Base-by-base conservation (phyloP, 2,797 vertebrate genomes). In the Pangasius sanitwongsei region DNA sequence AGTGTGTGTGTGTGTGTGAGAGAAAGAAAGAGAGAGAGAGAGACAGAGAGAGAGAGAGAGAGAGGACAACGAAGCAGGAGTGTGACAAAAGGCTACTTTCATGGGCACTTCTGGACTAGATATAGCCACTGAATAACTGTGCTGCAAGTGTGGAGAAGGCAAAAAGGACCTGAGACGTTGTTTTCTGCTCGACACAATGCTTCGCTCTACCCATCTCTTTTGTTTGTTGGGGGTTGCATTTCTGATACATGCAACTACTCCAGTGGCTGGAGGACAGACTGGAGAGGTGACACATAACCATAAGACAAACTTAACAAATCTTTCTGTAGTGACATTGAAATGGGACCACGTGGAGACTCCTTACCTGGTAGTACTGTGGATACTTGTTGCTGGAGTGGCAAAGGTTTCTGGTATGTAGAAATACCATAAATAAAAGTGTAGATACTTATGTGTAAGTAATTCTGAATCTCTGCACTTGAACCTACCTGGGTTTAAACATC, bases 331-430 rank as follows among this genome's bases (percentile, higher is more conserved):
- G 25, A 91, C 85, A 31, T 94, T 96, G 72, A 91, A 94, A 50
- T 96, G 96, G 96, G 87, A 94, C 74, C 95, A 97, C 3, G 94
- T 96, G 89, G 53, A 93, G 80, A 0, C 7, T 0, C 93, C 95
- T 0, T 96, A 94, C 88, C 41, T 94, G 0, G 57, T 96, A 15
- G 89, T 85, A 0, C 28, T 97, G 25, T 96, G 95, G 95, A 89
- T 97, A 31, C n/a, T 96, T 59, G 95, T 96, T 90, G 91, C 94
- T 28, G 90, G 89, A 86, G 8, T 95, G 91, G 87, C 87, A 2
- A 97, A 97, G 91, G 18, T 96, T 20, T 78, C 69, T 90, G 95
- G 96, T 97, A 96, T 28, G 96, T 95, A 92, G 11, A 85, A 69
- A 63, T 61, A 15, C 57, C 25, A 63, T 41, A 63, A 44, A 44